These are phyloP conservation scores for Peromyscus californicus DNA, from an alignment of 2,113 vertebrate genomes.

Conservation along the genomic window DNA sequence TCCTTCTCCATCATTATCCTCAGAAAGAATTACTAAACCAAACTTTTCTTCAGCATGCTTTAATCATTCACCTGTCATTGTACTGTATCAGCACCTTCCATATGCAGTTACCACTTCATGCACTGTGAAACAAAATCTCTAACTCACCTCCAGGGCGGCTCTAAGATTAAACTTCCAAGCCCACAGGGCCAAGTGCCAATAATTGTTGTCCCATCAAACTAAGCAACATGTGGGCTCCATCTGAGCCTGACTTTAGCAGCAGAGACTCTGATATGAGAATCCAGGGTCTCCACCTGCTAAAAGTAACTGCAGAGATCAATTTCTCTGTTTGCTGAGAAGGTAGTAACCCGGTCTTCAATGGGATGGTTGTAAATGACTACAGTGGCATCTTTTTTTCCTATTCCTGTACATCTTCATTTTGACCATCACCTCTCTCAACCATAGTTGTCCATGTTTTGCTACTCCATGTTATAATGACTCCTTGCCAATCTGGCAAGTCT, in stretches of 20 bases:
- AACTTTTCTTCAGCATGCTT: background rate
- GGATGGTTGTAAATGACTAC: background rate
- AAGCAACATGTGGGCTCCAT: background rate
- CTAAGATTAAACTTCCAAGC: background rate
- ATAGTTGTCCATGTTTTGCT: background rate
- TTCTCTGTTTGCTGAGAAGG: background rate
- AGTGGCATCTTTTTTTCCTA: background rate
- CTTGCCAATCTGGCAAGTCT: conserved; percentile 34
- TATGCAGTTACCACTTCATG: background rate
- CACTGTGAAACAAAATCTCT: background rate
- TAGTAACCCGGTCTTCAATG: background rate
- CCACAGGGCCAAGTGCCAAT: background rate
- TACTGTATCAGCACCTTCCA: background rate
- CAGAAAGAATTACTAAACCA: background rate
- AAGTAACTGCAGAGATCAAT: background rate
- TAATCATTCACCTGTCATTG: background rate
- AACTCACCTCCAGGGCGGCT: background rate
- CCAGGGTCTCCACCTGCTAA: background rate
- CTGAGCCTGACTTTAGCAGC: background rate
- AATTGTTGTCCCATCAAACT: background rate
- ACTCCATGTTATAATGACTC: background rate
- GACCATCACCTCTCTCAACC: conserved; percentile 4
- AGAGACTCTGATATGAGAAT: background rate
- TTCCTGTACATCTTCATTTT: background rate
- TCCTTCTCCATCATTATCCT: background rate